Percentiles rank a stretch among this genome's conserved stretches.
phyloP scores from a whole-genome alignment of 2,113 vertebrate species.

The Siphamia tubifer region DNA sequence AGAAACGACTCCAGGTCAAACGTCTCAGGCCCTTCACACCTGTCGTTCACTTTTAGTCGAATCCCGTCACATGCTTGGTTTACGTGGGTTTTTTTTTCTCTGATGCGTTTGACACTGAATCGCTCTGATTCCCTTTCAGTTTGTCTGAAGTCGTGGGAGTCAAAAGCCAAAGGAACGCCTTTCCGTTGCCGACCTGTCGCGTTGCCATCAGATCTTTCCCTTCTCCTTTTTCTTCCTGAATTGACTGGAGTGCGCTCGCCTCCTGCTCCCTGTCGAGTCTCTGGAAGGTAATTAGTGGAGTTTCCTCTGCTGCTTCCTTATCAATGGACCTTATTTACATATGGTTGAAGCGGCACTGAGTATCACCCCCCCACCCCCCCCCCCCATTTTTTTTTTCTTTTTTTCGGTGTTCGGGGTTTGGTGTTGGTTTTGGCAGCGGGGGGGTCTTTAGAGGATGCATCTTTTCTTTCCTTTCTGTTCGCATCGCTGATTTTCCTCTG shows the following conservation, averaged over 20 bases:
- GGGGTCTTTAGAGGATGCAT: constrained; percentile 52
- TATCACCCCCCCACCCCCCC: too few relatives aligned
- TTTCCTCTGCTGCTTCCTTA: constrained; percentile 71
- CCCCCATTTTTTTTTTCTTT: too few relatives aligned
- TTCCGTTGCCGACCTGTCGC: constrained; percentile 58
- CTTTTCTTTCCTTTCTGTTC: constrained; percentile 54
- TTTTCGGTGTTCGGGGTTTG: constrained; percentile 42
- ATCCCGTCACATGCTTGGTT: constrained; percentile 27
- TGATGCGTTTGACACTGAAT: constrained; percentile 50
- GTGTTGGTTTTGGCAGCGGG: constrained; percentile 45
- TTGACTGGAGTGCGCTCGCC: constrained; percentile 53
- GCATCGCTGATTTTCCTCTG: constrained; percentile 40
- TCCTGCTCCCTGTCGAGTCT: constrained; percentile 68
- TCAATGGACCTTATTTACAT: constrained; percentile 74
- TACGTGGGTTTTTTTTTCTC: constrained; percentile 30
- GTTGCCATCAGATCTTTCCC: constrained; percentile 67
- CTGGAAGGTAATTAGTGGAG: constrained; percentile 73
- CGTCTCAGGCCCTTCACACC: too few relatives aligned
- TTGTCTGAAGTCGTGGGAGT: constrained; percentile 22
- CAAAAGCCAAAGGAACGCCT: constrained; percentile 61
- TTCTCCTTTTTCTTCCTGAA: constrained; percentile 49
- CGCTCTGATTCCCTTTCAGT: constrained; percentile 67
- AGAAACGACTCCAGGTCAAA: too few relatives aligned
- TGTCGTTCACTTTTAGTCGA: neutral
- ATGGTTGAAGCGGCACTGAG: constrained; percentile 65